Conservation (phyloP, 2,888 invertebrate genomes). For the Drosophila sordidapex region DNA sequence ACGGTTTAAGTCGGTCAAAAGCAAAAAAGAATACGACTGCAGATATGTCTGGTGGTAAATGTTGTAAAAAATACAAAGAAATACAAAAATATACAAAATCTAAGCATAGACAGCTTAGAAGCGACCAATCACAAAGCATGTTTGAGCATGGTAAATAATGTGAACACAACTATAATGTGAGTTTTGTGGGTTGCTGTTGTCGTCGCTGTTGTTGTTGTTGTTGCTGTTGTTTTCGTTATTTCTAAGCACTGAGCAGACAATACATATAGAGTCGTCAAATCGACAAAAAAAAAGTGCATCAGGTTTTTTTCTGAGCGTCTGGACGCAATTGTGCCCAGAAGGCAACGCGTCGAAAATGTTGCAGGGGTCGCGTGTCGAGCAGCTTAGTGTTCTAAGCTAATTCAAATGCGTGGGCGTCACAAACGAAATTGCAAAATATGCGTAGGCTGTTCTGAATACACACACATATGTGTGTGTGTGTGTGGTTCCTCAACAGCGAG, state of each 20-base stretch:
- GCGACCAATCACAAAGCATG: constrained; percentile 10
- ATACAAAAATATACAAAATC: background rate
- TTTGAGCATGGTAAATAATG: constrained; percentile 32
- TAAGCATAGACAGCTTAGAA: constrained; percentile 2
- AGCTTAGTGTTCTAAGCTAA: constrained; percentile 69
- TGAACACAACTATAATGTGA: constrained; percentile 58
- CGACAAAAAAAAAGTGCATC: no score
- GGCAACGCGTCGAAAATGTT: no score
- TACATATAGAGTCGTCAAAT: no score
- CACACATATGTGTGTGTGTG: background rate
- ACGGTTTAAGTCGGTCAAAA: background rate
- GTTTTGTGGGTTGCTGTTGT: constrained; percentile 63
- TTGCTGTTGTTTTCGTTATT: constrained; percentile 44
- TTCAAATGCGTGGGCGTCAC: constrained; percentile 74
- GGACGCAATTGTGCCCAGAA: no score
- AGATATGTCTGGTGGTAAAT: constrained; percentile 11
- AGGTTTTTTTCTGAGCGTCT: no score
- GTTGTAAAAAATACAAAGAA: background rate
- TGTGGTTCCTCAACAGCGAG: constrained; percentile 8
- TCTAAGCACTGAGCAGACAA: constrained; percentile 58
- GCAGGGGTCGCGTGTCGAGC: no score
- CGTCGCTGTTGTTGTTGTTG: constrained; percentile 29
- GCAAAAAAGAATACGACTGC: background rate
- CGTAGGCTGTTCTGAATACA: constrained; percentile 57
- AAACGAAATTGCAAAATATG: constrained; percentile 82